Conservation (phyloP, 2,888 invertebrate genomes). For the Bembecia ichneumoniformis region DNA sequence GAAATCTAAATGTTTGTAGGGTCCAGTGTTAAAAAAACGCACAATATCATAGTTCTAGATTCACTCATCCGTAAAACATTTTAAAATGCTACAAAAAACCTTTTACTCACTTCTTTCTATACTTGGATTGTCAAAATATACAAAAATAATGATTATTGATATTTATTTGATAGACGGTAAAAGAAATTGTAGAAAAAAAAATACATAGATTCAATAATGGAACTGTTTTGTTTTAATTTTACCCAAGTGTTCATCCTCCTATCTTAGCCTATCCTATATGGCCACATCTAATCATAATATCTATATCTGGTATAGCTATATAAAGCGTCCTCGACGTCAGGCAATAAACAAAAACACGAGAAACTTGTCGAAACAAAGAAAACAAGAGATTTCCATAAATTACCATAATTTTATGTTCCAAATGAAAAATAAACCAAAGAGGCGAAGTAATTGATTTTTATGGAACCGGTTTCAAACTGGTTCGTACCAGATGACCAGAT, state of each 20-base stretch:
- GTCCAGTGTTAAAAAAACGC: slow-evolving; percentile 67
- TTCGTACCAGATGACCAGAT: slow-evolving; percentile 17
- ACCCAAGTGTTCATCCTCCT: slow-evolving; percentile 7
- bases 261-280: not conserved
- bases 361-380: slow-evolving; percentile 24
- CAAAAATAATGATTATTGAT: slow-evolving; percentile 69
- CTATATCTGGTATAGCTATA: too few species aligned
- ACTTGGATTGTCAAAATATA: slow-evolving; percentile 61
- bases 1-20: slow-evolving; percentile 71
- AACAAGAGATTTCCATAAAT: slow-evolving; percentile 36
- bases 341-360: not conserved
- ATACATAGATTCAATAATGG: slow-evolving; percentile 69
- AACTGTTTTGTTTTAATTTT: slow-evolving; percentile 33
- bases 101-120: slow-evolving; percentile 42
- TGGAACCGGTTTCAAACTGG: slow-evolving; percentile 29
- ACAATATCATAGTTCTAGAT: slow-evolving; percentile 69
- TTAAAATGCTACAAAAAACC: slow-evolving; percentile 51
- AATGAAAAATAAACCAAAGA: slow-evolving; percentile 33
- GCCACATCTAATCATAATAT: too few species aligned
- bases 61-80: slow-evolving; percentile 55
- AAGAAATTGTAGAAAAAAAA: slow-evolving; percentile 66
- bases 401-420: slow-evolving; percentile 36
- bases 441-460: slow-evolving; percentile 20
- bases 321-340: not conserved
- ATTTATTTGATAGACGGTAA: slow-evolving; percentile 68